Percentiles rank a stretch among this genome's conserved stretches.
Evolutionary conservation across 2,113 vertebrate species (phyloP).

Genomic region (Piprites chloris): DNA sequence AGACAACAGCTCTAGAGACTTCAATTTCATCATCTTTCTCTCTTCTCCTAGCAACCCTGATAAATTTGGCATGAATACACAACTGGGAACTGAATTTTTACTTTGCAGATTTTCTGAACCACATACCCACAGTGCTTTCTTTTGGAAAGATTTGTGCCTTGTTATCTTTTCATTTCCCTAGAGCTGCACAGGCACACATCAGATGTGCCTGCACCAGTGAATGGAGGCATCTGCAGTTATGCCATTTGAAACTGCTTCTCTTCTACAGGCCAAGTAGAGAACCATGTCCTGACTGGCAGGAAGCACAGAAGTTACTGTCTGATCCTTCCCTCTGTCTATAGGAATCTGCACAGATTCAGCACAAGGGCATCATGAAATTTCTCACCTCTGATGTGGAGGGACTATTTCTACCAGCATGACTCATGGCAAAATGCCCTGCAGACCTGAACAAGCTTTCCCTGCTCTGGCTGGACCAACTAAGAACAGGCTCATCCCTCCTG

Average conservation of each 20-base stretch:
- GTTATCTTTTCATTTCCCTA: background rate
- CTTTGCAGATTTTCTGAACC: background rate
- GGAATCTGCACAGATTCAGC: background rate
- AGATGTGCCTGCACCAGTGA: rapidly evolving
- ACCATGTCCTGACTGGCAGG: background rate
- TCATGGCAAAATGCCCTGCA: background rate
- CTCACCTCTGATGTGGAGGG: background rate
- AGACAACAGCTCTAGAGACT: background rate
- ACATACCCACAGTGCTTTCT: background rate
- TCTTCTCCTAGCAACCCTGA: background rate
- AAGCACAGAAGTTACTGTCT: background rate
- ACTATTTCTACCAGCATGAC: background rate
- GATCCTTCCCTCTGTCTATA: background rate
- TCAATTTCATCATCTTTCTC: background rate
- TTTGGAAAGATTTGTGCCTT: background rate
- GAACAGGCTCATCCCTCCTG: background rate
- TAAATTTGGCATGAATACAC: background rate
- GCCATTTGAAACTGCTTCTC: background rate
- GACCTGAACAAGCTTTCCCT: background rate
- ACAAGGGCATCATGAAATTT: background rate
- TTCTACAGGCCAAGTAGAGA: background rate
- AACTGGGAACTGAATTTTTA: background rate
- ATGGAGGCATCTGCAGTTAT: background rate
- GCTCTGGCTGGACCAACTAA: background rate
- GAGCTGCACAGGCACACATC: background rate